Base-by-base conservation (phyloP, 2,888 invertebrate species). In the Sinodicranocentrus sp. region DNA sequence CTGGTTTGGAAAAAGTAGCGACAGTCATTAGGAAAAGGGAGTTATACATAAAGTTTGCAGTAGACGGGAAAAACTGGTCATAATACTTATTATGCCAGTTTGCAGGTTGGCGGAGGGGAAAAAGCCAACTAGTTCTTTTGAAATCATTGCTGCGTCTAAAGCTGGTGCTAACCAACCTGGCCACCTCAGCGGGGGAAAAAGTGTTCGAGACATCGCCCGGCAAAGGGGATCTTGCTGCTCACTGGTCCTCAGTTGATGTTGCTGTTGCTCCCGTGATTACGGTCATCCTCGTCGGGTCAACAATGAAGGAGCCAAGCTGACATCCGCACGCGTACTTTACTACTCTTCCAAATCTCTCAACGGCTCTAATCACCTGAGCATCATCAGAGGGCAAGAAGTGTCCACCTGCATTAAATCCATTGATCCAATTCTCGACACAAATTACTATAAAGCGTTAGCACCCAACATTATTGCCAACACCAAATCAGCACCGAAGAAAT, bases 281-380 rank as follows among this genome's bases (percentile, higher is more conserved):
- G 15, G 19, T n/a, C 57, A 10, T 57, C 67, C 25, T 25, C 19
- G 17, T 28, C 25, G 19, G 70, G 44, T 72, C 43, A 48, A 80
- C 48, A 67, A 80, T 80, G 80, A 80, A 80, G 80, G 80, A 80
- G 48, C 80, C 80, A 28, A 80, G 80, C 80, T 80, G 80, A 80
- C 80, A 80, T 80, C 72, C 80, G 57, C 65, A 8, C 19, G 28
- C 15, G 15, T 17, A 57, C 1, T 33, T 10, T 10, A 33, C 33
- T 6, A 33, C 33, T 6, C 3, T 10, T 33, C 33, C 33, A 33
- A 33, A 33, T 33, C 10, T 33, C 33, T 33, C 76, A 54, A n/a
- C 61, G 23, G 1, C 48, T 48, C 26, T 28, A 63, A 33, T 10
- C 33, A 33, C 33, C 33, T 33, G 8, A 48, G 1, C 43, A 25